Base-by-base conservation (phyloP, 2,797 vertebrate genomes). In the Fistularia commersonii region DNA sequence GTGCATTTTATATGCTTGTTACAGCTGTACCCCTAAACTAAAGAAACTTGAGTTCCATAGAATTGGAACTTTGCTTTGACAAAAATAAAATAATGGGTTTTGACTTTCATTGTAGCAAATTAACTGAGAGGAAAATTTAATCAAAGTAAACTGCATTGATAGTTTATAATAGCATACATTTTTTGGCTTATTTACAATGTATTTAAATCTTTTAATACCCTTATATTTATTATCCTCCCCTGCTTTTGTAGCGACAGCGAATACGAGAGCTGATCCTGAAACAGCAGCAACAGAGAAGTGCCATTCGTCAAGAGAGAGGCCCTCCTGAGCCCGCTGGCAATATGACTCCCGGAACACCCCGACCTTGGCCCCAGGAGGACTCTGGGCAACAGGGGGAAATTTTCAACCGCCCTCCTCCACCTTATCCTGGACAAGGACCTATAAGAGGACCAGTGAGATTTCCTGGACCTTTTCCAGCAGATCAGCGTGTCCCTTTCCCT, bases 261-360 rank as follows among this genome's bases (percentile, higher is more conserved):
- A 92, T 99, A 39, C 90, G 97, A 74, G 97, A 98, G 79, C 90
- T 98, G 48, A 93, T 99, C 65, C 90, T 99, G 0, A 93, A 95
- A 57, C 97, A 99, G 45, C 97, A 99, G 41, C 95, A 99, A 75
- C 95, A 98, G 78, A 95, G 96, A 76, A 95, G 90, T 51, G 94
- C 95, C 0, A 89, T 90, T 64, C 93, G 96, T 3, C 96, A 94
- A 82, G 97, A 99, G 61, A 94, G 96, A 54, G 82, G 87, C 47
- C 69, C 90, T 31, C 92, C 89, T 67, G 96, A 98, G 0, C 54
- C 87, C 44, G 33, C 84, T 41, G 64, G 77, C 3, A 76, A 77
- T 69, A 64, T 93, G 41, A 73, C 81, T 45, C 77, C 90, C 7
- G 76, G 88, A 66, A 82, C 92, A 38, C 89, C 90, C 57, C 89